Conservation (phyloP, 1,140 invertebrate genomes). For the Euwallacea fornicatus region DNA sequence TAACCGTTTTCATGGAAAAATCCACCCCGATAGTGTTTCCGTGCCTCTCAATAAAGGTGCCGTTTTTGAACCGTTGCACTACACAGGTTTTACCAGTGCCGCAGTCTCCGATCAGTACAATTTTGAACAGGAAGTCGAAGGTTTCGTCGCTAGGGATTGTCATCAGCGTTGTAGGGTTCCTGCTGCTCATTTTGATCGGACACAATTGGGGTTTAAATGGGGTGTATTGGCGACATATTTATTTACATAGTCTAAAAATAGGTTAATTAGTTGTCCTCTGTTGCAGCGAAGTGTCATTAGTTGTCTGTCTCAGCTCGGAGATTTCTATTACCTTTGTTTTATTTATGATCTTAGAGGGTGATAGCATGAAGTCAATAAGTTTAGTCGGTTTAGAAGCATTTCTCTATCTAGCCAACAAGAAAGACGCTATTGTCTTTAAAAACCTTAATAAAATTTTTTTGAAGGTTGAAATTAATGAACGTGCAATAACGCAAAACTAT, state of each 20-base stretch:
- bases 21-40: slow-evolving; percentile 95
- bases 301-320: too few species aligned
- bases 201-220: not conserved
- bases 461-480: too few species aligned
- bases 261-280: slow-evolving; percentile 1
- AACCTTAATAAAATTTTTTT: too few species aligned
- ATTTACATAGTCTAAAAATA: slow-evolving; percentile 1
- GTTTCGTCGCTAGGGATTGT: slow-evolving; percentile 64
- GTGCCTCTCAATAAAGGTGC: slow-evolving; percentile 89
- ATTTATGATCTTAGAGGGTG: too few species aligned
- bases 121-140: slow-evolving; percentile 83
- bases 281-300: too few species aligned
- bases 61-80: slow-evolving; percentile 90
- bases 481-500: too few species aligned
- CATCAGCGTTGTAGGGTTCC: slow-evolving; percentile 50
- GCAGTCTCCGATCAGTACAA: slow-evolving; percentile 81
- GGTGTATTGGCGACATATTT: not conserved
- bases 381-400: too few species aligned
- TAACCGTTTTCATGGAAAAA: slow-evolving; percentile 95
- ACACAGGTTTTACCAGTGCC: slow-evolving; percentile 85
- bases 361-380: too few species aligned
- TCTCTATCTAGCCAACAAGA: too few species aligned
- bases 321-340: too few species aligned
- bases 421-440: too few species aligned
- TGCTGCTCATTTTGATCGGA: slow-evolving; percentile 39